Evolutionary conservation across 2,113 vertebrate genomes (phyloP), one percentile per base, ranked within the genome.

Genomic region (Microtus ochrogaster): DNA sequence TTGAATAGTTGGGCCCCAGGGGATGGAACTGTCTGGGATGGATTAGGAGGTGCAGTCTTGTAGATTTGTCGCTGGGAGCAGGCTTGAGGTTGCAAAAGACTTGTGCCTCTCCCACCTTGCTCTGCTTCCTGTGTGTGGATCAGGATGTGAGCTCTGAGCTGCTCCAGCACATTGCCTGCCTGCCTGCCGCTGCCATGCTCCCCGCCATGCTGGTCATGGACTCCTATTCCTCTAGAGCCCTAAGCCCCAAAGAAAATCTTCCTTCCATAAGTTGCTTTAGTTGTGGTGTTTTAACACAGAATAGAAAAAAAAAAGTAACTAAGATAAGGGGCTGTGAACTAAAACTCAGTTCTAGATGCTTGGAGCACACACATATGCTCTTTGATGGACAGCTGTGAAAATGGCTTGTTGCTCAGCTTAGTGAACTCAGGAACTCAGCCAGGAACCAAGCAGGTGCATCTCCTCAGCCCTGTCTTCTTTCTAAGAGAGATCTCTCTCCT

Each of bases 341-440:
- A 22, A 24, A 63, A 49, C 0, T 6, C 74, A 36, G 8, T 22
- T 14, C 22, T 14, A 39, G 3, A 5, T 6, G 70, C 5, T 11
- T 3, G 24, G 81, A 44, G 13, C 14, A 63, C 12, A 1, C 12
- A 1, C 0, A 0, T 9, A 0, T 44, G 30, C 28, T 68, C 47
- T 41, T 13, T 17, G n/a, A 86, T 30, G 24, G 55, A 84, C 61
- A 44, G 39, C 39, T 44, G 4, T 65, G 16, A 33, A 84, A 44
- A 30, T 3, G 79, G 55, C 55, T 26, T 39, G 33, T n/a, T 55
- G 21, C 24, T 58, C 21, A 39, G 79, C 7, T 39, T 28, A 3
- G 24, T 5, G 33, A 55, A n/a, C 14, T 12, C 63, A 10, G 61
- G 4, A 12, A 5, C 22, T n/a, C 39, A 58, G 84, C 47, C 41